phyloP scores from a whole-genome alignment of 2,888 invertebrate genomes.

The Tetropium fuscum region DNA sequence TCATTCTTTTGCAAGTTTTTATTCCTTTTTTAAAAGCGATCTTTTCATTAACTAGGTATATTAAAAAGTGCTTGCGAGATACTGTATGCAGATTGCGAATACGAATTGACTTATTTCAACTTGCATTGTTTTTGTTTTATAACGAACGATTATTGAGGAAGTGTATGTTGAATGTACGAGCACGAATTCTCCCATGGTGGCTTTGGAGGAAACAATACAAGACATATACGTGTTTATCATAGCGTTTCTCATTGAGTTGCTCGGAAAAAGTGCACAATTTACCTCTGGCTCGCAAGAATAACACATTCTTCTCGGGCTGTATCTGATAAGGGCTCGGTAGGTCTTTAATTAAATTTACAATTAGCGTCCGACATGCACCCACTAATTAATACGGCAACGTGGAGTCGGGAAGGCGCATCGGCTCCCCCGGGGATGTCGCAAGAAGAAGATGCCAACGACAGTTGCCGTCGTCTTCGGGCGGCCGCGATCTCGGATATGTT shows the following conservation, averaged over 20 bases:
- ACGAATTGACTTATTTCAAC: too few relatives aligned
- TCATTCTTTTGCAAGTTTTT: too few relatives aligned
- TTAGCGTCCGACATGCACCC: conserved; percentile 64
- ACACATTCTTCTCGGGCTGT: conserved; percentile 57
- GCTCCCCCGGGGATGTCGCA: conserved; percentile 37
- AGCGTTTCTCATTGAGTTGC: conserved; percentile 29
- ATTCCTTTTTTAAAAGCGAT: too few relatives aligned
- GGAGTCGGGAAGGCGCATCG: conserved; percentile 34
- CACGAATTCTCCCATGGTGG: conserved; percentile 18
- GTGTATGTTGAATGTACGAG: not conserved
- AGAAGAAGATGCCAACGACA: conserved; percentile 26
- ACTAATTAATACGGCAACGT: conserved; percentile 63
- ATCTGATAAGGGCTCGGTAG: conserved; percentile 60
- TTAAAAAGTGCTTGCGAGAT: too few relatives aligned
- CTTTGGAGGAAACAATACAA: conserved; percentile 32
- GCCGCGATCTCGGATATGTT: conserved; percentile 56
- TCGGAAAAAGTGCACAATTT: conserved; percentile 33
- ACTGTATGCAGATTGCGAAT: too few relatives aligned
- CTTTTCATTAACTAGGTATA: too few relatives aligned
- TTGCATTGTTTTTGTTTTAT: too few relatives aligned
- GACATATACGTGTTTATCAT: conserved; percentile 35
- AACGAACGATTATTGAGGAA: not conserved
- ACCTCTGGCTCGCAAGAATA: conserved; percentile 50
- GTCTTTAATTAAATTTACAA: conserved; percentile 66
- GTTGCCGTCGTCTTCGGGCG: conserved; percentile 34